Conservation (phyloP, 2,888 invertebrate genomes). For the Camponotus fellah region DNA sequence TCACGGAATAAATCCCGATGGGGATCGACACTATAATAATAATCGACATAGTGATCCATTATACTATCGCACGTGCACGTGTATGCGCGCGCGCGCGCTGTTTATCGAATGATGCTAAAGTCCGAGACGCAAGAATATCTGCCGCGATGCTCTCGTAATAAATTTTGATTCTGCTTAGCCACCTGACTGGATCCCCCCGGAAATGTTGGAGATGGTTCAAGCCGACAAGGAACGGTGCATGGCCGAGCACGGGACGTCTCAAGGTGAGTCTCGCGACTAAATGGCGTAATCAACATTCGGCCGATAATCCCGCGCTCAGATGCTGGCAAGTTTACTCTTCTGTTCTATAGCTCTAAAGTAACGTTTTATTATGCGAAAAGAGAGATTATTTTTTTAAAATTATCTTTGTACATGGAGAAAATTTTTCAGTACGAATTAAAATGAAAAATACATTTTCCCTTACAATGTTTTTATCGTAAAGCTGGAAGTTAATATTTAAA, state of each 20-base stretch:
- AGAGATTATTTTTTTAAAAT: neutral
- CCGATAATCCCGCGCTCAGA: neutral
- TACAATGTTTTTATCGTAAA: neutral
- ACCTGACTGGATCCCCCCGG: conserved; percentile 81
- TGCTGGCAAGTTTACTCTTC: neutral
- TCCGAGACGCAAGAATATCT: conserved; percentile 19
- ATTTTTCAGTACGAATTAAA: neutral
- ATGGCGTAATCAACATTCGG: neutral
- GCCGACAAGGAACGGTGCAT: conserved; percentile 82
- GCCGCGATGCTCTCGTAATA: conserved; percentile 40
- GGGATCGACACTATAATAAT: neutral
- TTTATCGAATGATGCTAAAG: conserved; percentile 21
- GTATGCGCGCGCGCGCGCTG: neutral
- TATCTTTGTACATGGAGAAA: neutral
- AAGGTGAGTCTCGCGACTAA: conserved; percentile 75
- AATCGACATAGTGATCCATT: conserved; percentile 11
- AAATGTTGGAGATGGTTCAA: conserved; percentile 80
- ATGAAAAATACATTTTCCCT: neutral
- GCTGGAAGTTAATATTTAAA: neutral
- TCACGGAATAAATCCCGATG: conserved; percentile 74
- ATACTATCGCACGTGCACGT: neutral
- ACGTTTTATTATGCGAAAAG: neutral
- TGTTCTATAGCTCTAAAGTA: too few species aligned
- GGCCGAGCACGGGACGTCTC: conserved; percentile 80
- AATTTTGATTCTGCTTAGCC: conserved; percentile 70